Base-by-base conservation (phyloP, 2,888 invertebrate genomes). In the Sinelater perroti region DNA sequence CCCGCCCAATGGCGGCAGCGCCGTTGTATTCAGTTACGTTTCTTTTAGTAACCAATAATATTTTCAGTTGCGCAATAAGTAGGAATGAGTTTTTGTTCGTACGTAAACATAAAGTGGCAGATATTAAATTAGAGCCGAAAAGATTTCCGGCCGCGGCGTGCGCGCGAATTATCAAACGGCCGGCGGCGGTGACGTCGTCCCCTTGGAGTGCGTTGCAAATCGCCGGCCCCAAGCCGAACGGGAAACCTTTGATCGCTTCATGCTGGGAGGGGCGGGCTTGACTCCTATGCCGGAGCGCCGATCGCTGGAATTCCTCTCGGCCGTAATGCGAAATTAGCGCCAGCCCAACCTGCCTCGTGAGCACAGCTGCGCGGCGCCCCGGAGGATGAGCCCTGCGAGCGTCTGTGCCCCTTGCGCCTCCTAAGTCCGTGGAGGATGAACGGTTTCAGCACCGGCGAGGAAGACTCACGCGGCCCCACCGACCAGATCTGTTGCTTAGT, bases 401-500 rank as follows among this genome's bases (percentile, higher is more conserved):
- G 18, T 28, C 20, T 26, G 33, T 54, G 49, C 28, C 20, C 45
- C 42, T 2, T 21, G 24, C 28, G 49, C 42, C 24, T 18, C 13
- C 30, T 42, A 28, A 28, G 36, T 45, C 46, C 7, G 45, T 45
- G 38, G 36, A 54, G 38, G 79, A 89, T 90, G 87, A 93, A 93
- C 87, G 93, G 93, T 75, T 93, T 92, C 79, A 93, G 93, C 80
- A 91, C 92, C 72, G 93, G 92, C 69, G 93, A 93, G 80, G 93
- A 93, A 80, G 93, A 93, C 82, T 93, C 93, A 59, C 83, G 91
- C 72, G 92, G 92, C 63, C 91, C 92, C 72, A 87, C 90, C 57
- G 92, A 93, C 75, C 93, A 93, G 82, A 88, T 90, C 73, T 97
- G 97, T 82, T 96, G 96, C 82, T 85, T 97, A 69, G 88, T 95